Base-by-base conservation (phyloP, 1,140 invertebrate genomes). In the Tenebrio molitor region DNA sequence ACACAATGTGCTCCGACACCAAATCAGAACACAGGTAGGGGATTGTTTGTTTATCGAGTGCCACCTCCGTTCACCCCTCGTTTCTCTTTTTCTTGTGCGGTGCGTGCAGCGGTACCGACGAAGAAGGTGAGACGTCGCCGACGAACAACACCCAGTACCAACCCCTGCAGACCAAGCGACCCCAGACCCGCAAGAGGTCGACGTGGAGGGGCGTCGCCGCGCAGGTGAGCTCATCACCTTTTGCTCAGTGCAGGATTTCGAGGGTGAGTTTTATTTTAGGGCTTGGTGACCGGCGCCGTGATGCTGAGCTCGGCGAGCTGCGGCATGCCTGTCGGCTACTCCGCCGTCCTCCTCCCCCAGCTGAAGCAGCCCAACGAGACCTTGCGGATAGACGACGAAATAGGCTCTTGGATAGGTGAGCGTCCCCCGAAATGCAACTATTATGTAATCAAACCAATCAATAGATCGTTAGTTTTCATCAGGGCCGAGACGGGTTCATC, bases 271-370 rank as follows among this genome's bases (percentile, higher is more conserved):
- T 39, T 62, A 16, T 36, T 76, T 42, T 79, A 92, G 91, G 89
- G 88, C 76, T 76, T 92, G 17, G 86, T 91, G 70, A 89, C 90
- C 53, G 87, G 88, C 67, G 89, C 90, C 0, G 88, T 91, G 21
- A 83, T 92, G 15, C 79, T 92, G 36, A 81, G 91, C 58, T 86
- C 90, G 0, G 88, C 88, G 2, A 88, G 87, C 16, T 89, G 87
- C 46, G 91, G 91, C 1, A 91, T 92, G 85, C 91, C 91, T 4
- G 92, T 92, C 79, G 91, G 91, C 0, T 93, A 92, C 77, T 91
- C 91, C 0, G 91, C 91, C 1, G 90, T 91, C 12, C 88, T 89
- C 1, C 81, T 91, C 16, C 90, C 91, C 17, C 91, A 92, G 76
- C 77, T 92, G 1, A 81, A 88, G 78, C 82, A 81, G 34, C 63